A percentile compares a stretch with the other conserved stretches of the same genome.
These are phyloP conservation scores for Galago senegalensis DNA, from an alignment of 2,797 vertebrate species.

Conservation along the genomic window DNA sequence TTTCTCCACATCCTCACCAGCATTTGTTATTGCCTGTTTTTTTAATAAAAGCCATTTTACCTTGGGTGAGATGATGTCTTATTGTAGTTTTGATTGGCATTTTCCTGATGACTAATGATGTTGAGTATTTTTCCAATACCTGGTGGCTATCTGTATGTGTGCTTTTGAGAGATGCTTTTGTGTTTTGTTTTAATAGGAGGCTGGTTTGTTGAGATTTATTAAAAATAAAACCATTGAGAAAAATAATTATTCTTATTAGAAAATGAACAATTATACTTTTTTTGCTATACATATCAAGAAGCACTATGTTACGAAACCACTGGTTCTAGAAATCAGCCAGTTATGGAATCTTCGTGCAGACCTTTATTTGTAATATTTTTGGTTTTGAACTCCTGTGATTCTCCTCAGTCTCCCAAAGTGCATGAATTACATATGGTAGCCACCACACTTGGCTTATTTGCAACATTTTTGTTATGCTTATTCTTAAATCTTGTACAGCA, in stretches of 20 bases:
- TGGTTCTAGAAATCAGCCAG: background rate
- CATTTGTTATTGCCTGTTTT: background rate
- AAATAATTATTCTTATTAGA: conserved; percentile 56
- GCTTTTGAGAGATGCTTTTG: background rate
- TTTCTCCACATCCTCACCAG: background rate
- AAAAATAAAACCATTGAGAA: conserved; percentile 42
- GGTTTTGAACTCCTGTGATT: background rate
- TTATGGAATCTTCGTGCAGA: conserved; percentile 24
- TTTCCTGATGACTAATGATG: background rate
- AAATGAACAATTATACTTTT: conserved; percentile 45
- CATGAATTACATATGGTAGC: background rate
- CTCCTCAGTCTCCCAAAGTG: background rate
- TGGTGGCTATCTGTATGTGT: background rate
- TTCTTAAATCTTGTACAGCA: background rate
- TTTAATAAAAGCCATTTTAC: background rate
- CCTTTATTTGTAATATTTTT: background rate
- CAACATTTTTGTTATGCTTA: background rate
- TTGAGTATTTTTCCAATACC: background rate
- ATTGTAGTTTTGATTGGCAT: background rate
- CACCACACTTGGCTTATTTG: background rate
- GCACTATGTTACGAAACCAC: conserved; percentile 26
- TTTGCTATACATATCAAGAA: background rate
- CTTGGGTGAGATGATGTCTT: background rate
- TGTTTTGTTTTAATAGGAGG: conserved; percentile 18
- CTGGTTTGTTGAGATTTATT: background rate